Evolutionary conservation across 2,888 invertebrate genomes (phyloP), one percentile per base, ranked within the genome.

Genomic region (Chrysolina oricalcia): DNA sequence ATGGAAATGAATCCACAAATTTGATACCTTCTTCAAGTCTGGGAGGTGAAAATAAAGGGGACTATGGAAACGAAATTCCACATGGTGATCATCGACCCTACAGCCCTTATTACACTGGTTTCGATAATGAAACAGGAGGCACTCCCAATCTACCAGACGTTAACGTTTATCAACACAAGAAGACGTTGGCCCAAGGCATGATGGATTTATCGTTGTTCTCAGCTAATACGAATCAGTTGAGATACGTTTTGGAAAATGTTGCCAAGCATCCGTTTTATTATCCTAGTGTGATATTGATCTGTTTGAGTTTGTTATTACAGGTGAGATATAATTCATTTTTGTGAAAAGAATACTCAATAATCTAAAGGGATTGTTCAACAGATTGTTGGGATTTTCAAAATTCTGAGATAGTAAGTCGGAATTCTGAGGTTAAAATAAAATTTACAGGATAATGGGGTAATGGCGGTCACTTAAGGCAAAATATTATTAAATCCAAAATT

Each of bases 131-230:
- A 75, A 72, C 81, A 9, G 85, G 85, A 10, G 82, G 77, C 27
- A 73, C 79, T 15, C 70, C 80, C 10, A 83, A 84, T 10, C 89
- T 92, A 63, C 94, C 94, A 3, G 95, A 96, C 87, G 92, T 96
- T 35, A 97, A 97, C 89, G 92, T 95, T 2, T 97, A 97, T 88
- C 96, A 96, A 83, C 96, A 96, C 81, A 96, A 96, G 87, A 97
- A 97, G 87, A 96, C 96, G 17, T 89, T 97, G 41, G 96, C 97
- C 0, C 96, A 97, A 85, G 97, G 97, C 6, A 96, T 97, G 96
- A 96, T 97, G 95, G 97, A 97, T 87, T 90, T 97, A 79, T 97
- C 97, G 0, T 89, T 97, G 40, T 91, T 97, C 59, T 96, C 96
- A 0, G 96, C 97, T 0, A 97, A 97, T 89, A 96, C 96, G 5